Conservation (phyloP, 2,888 invertebrate genomes). For the Caenorhabditis plicata region DNA sequence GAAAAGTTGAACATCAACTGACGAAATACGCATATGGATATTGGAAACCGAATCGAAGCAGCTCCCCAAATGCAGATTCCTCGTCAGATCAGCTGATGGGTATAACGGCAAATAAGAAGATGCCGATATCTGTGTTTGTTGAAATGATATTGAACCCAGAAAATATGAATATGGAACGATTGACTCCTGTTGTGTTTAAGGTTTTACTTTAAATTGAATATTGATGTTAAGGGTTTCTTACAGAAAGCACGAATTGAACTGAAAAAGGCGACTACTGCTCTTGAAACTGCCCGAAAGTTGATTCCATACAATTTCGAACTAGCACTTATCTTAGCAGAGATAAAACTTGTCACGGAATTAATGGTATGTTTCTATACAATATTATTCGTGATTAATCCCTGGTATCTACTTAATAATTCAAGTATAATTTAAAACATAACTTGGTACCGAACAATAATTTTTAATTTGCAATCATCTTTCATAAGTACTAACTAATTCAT, state of each 20-base stretch:
- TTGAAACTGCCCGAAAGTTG: slow-evolving; percentile 41
- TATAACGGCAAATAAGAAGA: slow-evolving; percentile 31
- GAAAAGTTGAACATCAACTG: slow-evolving; percentile 57
- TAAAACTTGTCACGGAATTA: slow-evolving; percentile 72
- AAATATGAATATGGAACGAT: slow-evolving; percentile 71
- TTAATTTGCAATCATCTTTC: not conserved
- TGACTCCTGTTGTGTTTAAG: slow-evolving; percentile 72
- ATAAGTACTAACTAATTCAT: not conserved
- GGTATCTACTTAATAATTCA: not conserved
- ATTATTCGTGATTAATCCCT: slow-evolving; percentile 5
- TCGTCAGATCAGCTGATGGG: slow-evolving; percentile 16
- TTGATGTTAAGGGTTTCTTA: slow-evolving; percentile 7
- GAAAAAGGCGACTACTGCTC: slow-evolving; percentile 39
- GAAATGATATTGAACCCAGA: slow-evolving; percentile 73
- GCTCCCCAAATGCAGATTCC: slow-evolving; percentile 16
- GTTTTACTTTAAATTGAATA: slow-evolving; percentile 61
- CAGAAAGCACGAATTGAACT: slow-evolving; percentile 58
- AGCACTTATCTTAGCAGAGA: slow-evolving; percentile 68
- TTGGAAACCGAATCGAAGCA: slow-evolving; percentile 33
- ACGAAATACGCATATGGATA: slow-evolving; percentile 50
- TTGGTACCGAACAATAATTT: not conserved
- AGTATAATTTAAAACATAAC: not conserved
- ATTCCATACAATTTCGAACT: slow-evolving; percentile 60
- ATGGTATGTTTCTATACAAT: slow-evolving; percentile 70
- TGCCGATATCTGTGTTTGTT: slow-evolving; percentile 59